Conservation (phyloP, 2,888 invertebrate genomes). For the Plebejus anna region DNA sequence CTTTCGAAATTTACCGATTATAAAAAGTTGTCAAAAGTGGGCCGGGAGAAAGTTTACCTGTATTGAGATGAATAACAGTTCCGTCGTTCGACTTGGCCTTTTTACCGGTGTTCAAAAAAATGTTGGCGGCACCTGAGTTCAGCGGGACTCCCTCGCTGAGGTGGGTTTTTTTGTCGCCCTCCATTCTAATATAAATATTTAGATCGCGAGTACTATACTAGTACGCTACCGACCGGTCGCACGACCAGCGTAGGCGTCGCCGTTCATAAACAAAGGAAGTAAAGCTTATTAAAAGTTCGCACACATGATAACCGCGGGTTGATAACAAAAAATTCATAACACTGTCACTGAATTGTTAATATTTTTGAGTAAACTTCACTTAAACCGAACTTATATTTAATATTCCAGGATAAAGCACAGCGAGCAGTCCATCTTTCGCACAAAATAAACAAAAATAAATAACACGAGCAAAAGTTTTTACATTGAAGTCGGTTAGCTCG, state of each 20-base stretch:
- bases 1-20: slow-evolving; percentile 30
- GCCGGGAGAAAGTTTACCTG: slow-evolving; percentile 49
- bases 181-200: slow-evolving; percentile 51
- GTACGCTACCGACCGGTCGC: slow-evolving; percentile 53
- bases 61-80: slow-evolving; percentile 69
- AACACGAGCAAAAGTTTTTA: slow-evolving; percentile 53
- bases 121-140: slow-evolving; percentile 68
- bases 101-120: slow-evolving; percentile 70
- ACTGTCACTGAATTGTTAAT: slow-evolving; percentile 34
- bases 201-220: slow-evolving; percentile 43
- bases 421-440: slow-evolving; percentile 40
- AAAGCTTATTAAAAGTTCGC: slow-evolving; percentile 66
- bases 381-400: slow-evolving; percentile 40
- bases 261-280: slow-evolving; percentile 72
- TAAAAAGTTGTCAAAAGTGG: not conserved
- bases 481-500: slow-evolving; percentile 47
- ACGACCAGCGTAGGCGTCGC: slow-evolving; percentile 59
- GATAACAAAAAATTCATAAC: slow-evolving; percentile 55
- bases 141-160: slow-evolving; percentile 67
- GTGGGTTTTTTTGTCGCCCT: slow-evolving; percentile 64
- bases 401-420: slow-evolving; percentile 41
- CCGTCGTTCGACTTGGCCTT: slow-evolving; percentile 64
- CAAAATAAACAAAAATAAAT: slow-evolving; percentile 51
- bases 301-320: slow-evolving; percentile 58
- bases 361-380: slow-evolving; percentile 39